Evolutionary conservation across 2,113 vertebrate species (phyloP).

Genomic region (Pelusios castaneus): DNA sequence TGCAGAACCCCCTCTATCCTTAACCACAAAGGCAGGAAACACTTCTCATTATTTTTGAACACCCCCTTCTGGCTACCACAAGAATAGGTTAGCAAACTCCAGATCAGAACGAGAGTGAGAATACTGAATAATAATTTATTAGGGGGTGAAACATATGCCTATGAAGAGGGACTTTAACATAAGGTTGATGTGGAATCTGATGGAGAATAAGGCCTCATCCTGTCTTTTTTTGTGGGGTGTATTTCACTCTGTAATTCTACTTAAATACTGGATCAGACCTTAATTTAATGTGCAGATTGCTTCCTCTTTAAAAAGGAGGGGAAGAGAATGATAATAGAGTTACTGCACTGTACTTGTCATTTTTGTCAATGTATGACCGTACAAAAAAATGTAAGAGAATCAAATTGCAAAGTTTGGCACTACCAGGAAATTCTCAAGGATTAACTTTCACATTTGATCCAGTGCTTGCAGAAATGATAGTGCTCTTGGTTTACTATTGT

Average conservation of each 20-base stretch:
- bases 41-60: neutral
- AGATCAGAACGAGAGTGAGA: neutral
- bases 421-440: neutral
- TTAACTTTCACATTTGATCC: neutral
- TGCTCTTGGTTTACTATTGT: neutral
- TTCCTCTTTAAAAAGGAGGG: neutral
- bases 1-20: neutral
- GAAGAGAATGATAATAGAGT: neutral
- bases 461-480: neutral
- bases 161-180: neutral
- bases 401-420: neutral
- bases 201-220: neutral
- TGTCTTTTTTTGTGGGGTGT: neutral
- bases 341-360: neutral
- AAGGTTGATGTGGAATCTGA: neutral
- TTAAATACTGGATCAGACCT: neutral
- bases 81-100: accelerated
- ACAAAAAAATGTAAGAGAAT: neutral
- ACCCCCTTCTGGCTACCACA: neutral
- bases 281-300: neutral
- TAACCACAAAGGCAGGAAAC: neutral
- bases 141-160: neutral
- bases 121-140: neutral
- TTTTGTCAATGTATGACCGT: neutral
- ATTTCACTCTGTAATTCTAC: neutral